A percentile compares a stretch with the other conserved stretches of the same genome.
Evolutionary conservation across 1,140 invertebrate genomes (phyloP).

Genomic region (Trinorchestia longiramus): DNA sequence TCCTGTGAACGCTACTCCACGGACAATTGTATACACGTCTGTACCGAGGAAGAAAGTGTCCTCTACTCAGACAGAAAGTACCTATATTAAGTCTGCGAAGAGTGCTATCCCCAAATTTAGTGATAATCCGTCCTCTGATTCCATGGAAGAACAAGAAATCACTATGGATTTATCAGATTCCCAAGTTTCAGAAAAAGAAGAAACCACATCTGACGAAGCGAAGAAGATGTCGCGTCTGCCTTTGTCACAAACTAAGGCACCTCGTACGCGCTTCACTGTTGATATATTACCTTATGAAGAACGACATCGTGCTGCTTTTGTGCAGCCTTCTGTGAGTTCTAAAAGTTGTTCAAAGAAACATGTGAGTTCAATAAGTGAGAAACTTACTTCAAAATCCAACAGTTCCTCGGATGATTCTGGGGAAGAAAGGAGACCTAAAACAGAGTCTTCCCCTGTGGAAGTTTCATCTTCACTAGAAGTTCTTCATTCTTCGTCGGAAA

Average conservation of each 20-base stretch:
- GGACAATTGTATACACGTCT: constrained; percentile 13
- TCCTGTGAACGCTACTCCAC: not conserved
- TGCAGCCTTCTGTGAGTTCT: not conserved
- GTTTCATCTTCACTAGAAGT: constrained; percentile 64
- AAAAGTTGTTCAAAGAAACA: not conserved
- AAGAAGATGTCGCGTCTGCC: not conserved
- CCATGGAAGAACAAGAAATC: constrained; percentile 43
- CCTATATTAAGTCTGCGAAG: not conserved
- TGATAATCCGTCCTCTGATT: constrained; percentile 22
- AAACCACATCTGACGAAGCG: not conserved
- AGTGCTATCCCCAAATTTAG: not conserved
- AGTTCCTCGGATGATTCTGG: constrained; percentile 35
- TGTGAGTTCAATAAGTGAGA: not conserved
- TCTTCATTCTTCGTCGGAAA: constrained; percentile 61
- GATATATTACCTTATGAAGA: constrained; percentile 42
- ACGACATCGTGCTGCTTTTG: not conserved
- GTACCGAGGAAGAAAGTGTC: constrained; percentile 42
- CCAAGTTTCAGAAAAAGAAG: constrained; percentile 32
- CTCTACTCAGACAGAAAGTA: not conserved
- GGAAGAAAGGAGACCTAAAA: not conserved
- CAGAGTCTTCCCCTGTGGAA: constrained; percentile 55
- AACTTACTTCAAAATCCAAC: not conserved
- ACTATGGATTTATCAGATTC: constrained; percentile 46
- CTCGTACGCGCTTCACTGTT: not conserved
- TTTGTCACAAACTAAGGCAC: not conserved